Percentiles rank a stretch among this genome's conserved stretches.
Evolutionary conservation across 2,113 vertebrate species (phyloP).

Genomic region (Rana temporaria): DNA sequence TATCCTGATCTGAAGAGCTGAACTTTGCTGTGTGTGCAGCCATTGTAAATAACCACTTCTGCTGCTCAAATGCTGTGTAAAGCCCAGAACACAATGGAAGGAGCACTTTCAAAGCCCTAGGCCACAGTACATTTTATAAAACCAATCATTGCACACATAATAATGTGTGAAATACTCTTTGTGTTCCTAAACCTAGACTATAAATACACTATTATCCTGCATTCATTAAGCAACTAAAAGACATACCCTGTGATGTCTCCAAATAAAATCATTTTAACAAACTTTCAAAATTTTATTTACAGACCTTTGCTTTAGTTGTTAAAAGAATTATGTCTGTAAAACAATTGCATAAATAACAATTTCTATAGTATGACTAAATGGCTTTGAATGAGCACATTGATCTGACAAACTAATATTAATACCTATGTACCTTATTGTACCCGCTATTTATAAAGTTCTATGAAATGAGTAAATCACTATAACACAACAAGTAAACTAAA

Average conservation of each 20-base stretch:
- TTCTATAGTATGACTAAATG: no score
- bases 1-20: constrained; percentile 34
- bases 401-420: no score
- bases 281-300: constrained; percentile 12
- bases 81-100: constrained; percentile 31
- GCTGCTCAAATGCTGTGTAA: constrained; percentile 20
- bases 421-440: no score
- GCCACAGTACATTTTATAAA: constrained; percentile 31
- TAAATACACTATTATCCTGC: neutral
- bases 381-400: no score
- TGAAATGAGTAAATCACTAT: no score
- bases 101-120: constrained; percentile 32
- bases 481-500: no score
- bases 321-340: no score
- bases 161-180: constrained; percentile 42
- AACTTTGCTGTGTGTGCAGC: constrained; percentile 36
- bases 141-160: constrained; percentile 23
- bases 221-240: neutral
- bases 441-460: no score
- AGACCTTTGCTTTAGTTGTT: neutral
- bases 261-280: neutral
- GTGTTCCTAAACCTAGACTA: constrained; percentile 4
- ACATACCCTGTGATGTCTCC: neutral
- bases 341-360: no score
- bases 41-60: constrained; percentile 41